These are phyloP conservation scores for Brachyhypopomus gauderio DNA, from an alignment of 2,113 vertebrate species.

Conservation along the genomic window DNA sequence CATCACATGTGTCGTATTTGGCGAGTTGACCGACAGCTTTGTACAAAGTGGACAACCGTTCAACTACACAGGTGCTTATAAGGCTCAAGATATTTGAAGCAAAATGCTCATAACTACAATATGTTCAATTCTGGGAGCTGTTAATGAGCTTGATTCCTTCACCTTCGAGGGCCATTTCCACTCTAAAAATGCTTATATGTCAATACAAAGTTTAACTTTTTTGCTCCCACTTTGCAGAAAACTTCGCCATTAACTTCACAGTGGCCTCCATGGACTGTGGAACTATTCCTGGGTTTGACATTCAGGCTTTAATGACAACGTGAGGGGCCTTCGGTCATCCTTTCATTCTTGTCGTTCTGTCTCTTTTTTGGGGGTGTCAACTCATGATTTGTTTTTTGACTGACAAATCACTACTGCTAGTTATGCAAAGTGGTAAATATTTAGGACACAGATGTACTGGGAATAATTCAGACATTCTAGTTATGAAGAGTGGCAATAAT, in stretches of 20 bases:
- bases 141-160: too few species aligned
- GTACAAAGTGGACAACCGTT: slow-evolving; percentile 50
- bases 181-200: too few species aligned
- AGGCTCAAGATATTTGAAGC: background rate
- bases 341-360: background rate
- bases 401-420: too few species aligned
- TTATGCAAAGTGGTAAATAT: too few species aligned
- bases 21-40: slow-evolving; percentile 66
- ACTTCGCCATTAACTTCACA: slow-evolving; percentile 2
- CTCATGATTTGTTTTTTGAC: too few species aligned
- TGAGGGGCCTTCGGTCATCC: slow-evolving; percentile 46
- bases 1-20: slow-evolving; percentile 61
- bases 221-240: slow-evolving; percentile 27
- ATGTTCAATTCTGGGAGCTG: too few species aligned
- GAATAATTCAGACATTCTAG: too few species aligned
- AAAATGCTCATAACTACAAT: background rate
- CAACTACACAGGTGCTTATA: slow-evolving; percentile 55
- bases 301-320: slow-evolving; percentile 71
- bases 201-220: too few species aligned
- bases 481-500: too few species aligned
- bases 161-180: too few species aligned
- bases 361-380: too few species aligned
- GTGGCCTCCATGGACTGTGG: slow-evolving; percentile 56
- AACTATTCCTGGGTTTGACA: slow-evolving; percentile 58
- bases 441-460: too few species aligned